These are phyloP conservation scores for Pentamera pediparva DNA, from an alignment of 53 echinoderm and acorn worm genomes.

Conservation along the genomic window DNA sequence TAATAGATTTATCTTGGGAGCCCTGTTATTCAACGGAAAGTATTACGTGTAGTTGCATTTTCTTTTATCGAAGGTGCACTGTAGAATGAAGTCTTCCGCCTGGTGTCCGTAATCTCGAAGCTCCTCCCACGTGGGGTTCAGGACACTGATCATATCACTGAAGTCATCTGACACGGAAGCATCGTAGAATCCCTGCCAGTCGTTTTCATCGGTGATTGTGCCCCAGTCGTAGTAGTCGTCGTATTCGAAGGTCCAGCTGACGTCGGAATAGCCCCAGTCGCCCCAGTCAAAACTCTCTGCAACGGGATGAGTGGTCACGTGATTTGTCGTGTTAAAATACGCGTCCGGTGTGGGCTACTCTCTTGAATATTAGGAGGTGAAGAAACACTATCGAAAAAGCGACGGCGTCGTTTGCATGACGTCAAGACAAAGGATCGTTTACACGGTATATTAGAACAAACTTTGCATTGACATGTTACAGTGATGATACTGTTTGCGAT, in stretches of 20 bases:
- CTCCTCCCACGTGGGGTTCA: conserved; percentile 66
- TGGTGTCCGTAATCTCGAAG: conserved; percentile 58
- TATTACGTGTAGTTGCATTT: conserved; percentile 77
- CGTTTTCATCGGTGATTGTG: conserved; percentile 55
- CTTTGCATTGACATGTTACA: too few relatives aligned
- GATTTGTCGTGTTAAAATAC: not conserved
- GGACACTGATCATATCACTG: conserved; percentile 74
- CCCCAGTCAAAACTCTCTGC: conserved; percentile 13
- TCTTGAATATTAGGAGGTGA: too few relatives aligned
- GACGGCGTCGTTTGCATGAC: not conserved
- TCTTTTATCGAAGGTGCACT: conserved; percentile 88
- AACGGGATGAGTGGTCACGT: too few relatives aligned
- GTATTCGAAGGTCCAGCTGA: conserved; percentile 52
- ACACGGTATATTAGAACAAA: too few relatives aligned
- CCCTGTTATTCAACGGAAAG: not conserved
- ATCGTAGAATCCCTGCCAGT: conserved; percentile 77
- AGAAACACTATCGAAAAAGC: not conserved
- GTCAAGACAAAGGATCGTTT: not conserved
- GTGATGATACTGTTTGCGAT: too few relatives aligned
- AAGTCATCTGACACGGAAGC: conserved; percentile 76
- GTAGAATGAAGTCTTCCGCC: conserved; percentile 77
- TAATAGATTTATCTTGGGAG: not conserved
- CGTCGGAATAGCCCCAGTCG: conserved; percentile 22
- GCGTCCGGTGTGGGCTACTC: not conserved
- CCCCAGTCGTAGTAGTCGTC: conserved; percentile 72